Evolutionary conservation across 2,113 vertebrate species (phyloP), one percentile per base, ranked within the genome.

Genomic region (Chrysochloris asiatica): DNA sequence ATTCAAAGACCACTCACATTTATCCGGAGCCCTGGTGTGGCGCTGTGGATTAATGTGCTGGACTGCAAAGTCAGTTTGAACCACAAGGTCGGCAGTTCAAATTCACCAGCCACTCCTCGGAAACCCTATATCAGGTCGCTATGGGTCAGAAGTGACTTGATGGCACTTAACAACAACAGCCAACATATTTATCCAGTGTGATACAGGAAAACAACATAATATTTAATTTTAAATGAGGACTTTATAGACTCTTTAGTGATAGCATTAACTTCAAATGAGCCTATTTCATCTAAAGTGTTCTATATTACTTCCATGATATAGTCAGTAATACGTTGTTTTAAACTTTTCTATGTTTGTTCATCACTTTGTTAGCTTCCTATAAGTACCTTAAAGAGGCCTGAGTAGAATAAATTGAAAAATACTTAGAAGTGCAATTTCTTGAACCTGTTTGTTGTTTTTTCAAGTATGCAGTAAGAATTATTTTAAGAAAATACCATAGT

Each of bases 401-500:
- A 93, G 72, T 22, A 71, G 83, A 91, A 88, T 52, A 80, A 77
- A 92, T 50, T 78, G 54, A 88, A 86, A 79, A 77, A 75, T 75
- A 67, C 54, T 65, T 83, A 59, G 16, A 41, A 88, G n/a, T 81
- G 38, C 22, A 43, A 83, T 76, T 47, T 76, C 33, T 43, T 8
- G 5, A 83, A 63, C 30, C 19, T 41, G 8, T 61, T 86, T 86
- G 33, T n/a, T 83, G 24, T 86, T 19, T 84, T 63, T 63, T 73
- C 16, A 88, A 73, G 45, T 69, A 63, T 19, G 30, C 61, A 56
- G 26, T 69, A 72, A 92, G 79, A 75, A 84, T 78, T 93, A 83
- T 92, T 84, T 96, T 89, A 95, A 79, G 65, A 73, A 75, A 48
- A 81, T 88, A 90, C 63, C 72, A 52, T 75, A 80, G 43, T 13